phyloP scores from a whole-genome alignment of 2,797 vertebrate genomes.

The Apogon talboti region DNA sequence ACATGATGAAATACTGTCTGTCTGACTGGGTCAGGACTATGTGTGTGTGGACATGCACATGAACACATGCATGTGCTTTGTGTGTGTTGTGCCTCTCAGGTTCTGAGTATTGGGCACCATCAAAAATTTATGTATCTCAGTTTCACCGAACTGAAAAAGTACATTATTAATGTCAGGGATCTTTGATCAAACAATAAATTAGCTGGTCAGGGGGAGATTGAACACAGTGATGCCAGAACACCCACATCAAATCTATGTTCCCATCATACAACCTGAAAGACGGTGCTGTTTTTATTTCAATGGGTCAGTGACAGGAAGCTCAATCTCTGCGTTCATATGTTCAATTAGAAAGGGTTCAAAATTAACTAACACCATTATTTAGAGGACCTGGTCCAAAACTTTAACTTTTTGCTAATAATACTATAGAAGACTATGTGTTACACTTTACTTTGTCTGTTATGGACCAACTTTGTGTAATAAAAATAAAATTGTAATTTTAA shows the following conservation, averaged over 20 bases:
- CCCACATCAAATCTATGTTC: constrained; percentile 5
- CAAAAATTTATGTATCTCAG: constrained; percentile 76
- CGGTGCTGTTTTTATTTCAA: not conserved
- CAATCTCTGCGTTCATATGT: no score
- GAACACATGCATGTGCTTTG: not conserved
- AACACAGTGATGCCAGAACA: constrained; percentile 43
- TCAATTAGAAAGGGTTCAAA: no score
- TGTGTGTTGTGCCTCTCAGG: constrained; percentile 55
- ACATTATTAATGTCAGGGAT: constrained; percentile 81
- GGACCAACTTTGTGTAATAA: no score
- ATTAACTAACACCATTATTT: no score
- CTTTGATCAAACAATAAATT: constrained; percentile 83
- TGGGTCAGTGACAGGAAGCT: no score
- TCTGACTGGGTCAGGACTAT: constrained; percentile 23
- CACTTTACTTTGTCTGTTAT: no score
- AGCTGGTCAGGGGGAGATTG: constrained; percentile 57
- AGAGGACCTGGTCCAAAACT: no score
- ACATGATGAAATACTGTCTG: constrained; percentile 39
- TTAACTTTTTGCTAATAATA: no score
- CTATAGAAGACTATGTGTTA: no score
- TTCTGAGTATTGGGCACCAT: constrained; percentile 66
- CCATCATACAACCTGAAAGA: not conserved
- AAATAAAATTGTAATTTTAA: no score
- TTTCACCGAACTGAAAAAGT: constrained; percentile 73
- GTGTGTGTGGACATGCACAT: constrained; percentile 16